Conservation (phyloP, 2,797 vertebrate genomes). For the Anableps anableps region DNA sequence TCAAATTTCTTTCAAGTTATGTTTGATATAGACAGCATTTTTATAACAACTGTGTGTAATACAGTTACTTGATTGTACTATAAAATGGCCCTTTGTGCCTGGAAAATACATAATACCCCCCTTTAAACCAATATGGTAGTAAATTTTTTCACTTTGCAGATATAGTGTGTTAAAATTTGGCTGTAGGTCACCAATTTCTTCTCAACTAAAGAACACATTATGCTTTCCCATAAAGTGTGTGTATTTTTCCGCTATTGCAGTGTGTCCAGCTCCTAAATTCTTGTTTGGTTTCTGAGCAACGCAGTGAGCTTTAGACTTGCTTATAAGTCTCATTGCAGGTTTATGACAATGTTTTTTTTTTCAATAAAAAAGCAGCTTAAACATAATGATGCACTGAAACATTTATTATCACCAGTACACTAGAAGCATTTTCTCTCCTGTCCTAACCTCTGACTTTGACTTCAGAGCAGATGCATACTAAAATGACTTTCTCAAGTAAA, state of each 20-base stretch:
- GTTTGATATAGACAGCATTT: no score
- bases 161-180: neutral
- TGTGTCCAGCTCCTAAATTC: neutral
- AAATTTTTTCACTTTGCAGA: neutral
- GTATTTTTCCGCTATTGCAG: slow-evolving; percentile 1
- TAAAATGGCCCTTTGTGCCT: no score
- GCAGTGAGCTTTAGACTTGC: neutral
- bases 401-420: neutral
- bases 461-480: neutral
- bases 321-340: neutral
- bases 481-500: neutral
- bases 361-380: neutral
- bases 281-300: neutral
- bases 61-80: no score
- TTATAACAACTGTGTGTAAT: no score
- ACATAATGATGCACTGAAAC: neutral
- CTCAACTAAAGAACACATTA: neutral
- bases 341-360: neutral
- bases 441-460: neutral
- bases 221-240: neutral
- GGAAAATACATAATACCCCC: no score
- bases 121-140: neutral
- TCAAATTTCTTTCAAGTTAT: no score
- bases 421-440: neutral
- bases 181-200: neutral